Evolutionary conservation across 1,140 invertebrate genomes (phyloP), one percentile per base, ranked within the genome.

Genomic region (Diachasma alloeum): DNA sequence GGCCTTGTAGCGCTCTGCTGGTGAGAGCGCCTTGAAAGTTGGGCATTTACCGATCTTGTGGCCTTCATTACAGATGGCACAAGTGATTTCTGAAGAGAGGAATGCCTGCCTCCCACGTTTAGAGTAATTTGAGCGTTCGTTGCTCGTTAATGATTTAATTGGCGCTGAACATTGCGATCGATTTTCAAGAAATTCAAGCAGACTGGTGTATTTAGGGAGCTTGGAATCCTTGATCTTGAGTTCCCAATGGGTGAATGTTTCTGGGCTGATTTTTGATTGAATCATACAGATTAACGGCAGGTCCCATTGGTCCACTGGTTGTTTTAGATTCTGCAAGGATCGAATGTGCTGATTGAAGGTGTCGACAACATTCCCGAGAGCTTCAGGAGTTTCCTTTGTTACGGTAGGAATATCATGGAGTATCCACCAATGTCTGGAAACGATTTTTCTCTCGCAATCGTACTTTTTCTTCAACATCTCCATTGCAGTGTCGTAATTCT

Each of bases 401-500:
- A 85, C 15, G 11, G 19, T 13, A 24, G 76, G 59, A 15, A 79
- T 24, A 39, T 75, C 39, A 42, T 81, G 0, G 75, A 86, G 53
- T 82, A 82, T 39, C n/a, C 79, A 75, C 17, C 87, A 80, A 76
- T 89, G 84, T 17, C 81, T 82, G 44, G 84, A 80, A n/a, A 86
- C 77, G 26, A 86, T 85, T n/a, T n/a, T n/a, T n/a, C n/a, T n/a
- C n/a, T n/a, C n/a, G n/a, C n/a, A n/a, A n/a, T n/a, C n/a, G n/a
- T 84, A 90, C n/a, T 86, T 78, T 24, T 82, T 73, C 53, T 83
- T 83, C 48, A 89, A 78, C 37, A 85, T 44, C 10, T 83, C 74
- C 84, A 84, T 85, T 1, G 86, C 86, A 15, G 81, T 63, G 4
- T 44, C 37, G 76, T 88, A 89, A 80, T 88, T 89, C 22, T 70